Evolutionary conservation across 2,113 vertebrate species (phyloP), one percentile per base, ranked within the genome.

Genomic region (Turnix velox): DNA sequence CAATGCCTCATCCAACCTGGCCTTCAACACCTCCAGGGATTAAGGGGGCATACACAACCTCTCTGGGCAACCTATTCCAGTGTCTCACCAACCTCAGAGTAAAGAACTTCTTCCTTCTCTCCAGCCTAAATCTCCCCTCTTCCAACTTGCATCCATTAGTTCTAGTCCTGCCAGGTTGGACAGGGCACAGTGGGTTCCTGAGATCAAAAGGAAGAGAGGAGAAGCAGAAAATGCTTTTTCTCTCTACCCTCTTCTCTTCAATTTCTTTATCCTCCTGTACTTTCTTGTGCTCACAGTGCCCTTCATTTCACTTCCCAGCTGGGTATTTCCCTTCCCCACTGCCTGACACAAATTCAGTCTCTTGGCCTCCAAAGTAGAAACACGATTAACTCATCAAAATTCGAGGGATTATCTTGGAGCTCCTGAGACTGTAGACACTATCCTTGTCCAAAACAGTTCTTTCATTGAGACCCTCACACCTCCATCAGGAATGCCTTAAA

Each of bases 311-410:
- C 62, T 91, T 90, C 65, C 35, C 63, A 65, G 72, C 40, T 65
- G 57, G 65, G 33, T 81, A 88, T 90, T 96, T 86, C 33, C n/a
- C 48, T 84, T 80, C 65, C 55, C 33, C 62, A 27, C 43, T 78
- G 55, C 31, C 82, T 80, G 72, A 80, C 16, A 57, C 22, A 19
- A 84, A 87, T 81, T 55, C 40, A 81, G 15, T 6, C 31, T 63
- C 23, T 45, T 87, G 35, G 42, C 27, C 59, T 81, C 59, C 73
- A 74, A 83, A 74, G 68, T 6, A 86, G 85, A 88, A 92, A 71
- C 6, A 86, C 67, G 93, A 93, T 93, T 90, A 86, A 86, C 72
- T 55, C 43, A 39, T 93, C 46, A 92, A 33, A 85, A 94, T 86
- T 79, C 80, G 88, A 90, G 48, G 51, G 52, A 80, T 86, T 92